Conservation (phyloP, 2,797 vertebrate species). For the Coracias cyanogaster region DNA sequence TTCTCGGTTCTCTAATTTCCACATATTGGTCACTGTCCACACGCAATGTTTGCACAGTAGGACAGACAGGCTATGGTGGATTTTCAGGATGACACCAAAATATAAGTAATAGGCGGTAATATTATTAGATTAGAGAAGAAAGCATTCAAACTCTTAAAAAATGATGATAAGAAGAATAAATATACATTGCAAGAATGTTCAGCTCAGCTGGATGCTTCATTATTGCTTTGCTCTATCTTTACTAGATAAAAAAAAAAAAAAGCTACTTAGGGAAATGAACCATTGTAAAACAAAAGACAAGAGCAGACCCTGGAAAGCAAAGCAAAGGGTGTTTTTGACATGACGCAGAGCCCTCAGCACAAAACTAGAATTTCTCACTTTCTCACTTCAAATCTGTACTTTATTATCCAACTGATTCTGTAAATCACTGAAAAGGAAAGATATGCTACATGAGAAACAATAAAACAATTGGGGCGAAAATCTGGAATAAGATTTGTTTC, state of each 20-base stretch:
- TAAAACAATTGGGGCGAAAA: background rate
- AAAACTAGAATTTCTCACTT: background rate
- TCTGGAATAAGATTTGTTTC: background rate
- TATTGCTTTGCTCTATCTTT: background rate
- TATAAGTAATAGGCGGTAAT: background rate
- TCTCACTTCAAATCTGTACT: background rate
- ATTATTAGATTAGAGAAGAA: background rate
- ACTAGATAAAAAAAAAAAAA: background rate
- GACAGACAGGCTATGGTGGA: background rate
- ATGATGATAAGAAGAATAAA: background rate
- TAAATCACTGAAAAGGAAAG: background rate
- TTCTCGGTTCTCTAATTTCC: background rate
- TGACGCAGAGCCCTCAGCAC: background rate
- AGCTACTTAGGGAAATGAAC: background rate
- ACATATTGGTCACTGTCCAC: background rate
- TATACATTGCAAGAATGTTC: background rate
- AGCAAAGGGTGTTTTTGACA: background rate
- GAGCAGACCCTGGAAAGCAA: background rate
- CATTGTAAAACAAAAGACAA: background rate
- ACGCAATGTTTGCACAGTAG: rapidly evolving
- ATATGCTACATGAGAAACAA: background rate
- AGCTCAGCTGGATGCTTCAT: background rate
- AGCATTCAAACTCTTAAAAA: background rate
- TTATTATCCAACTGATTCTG: background rate
- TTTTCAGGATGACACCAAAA: background rate